Percentiles rank a stretch among this genome's conserved stretches.
Conservation (phyloP, 2,797 vertebrate genomes). For the Simalia tracyae region DNA sequence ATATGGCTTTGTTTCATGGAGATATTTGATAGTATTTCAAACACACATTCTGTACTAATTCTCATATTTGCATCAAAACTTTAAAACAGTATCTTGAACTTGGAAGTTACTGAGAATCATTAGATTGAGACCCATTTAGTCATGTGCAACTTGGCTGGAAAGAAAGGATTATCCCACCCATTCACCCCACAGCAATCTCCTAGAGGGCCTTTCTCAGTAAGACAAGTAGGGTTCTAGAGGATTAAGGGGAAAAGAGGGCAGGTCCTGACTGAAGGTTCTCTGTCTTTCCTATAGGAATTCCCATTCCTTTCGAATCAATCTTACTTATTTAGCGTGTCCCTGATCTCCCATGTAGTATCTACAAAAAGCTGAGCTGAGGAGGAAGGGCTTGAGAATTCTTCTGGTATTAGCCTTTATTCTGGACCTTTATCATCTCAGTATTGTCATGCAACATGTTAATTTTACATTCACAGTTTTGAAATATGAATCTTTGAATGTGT, state of each 20-base stretch:
- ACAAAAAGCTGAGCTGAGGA: not conserved
- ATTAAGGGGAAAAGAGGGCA: too few relatives aligned
- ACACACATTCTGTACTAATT: not conserved
- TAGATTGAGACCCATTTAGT: not conserved
- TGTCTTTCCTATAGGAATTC: not conserved
- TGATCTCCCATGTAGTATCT: not conserved
- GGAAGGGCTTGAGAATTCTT: not conserved
- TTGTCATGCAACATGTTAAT: not conserved
- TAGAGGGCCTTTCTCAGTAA: too few relatives aligned
- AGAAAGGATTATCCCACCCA: too few relatives aligned
- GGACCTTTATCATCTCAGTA: not conserved
- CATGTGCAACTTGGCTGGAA: not conserved
- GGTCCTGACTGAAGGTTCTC: not conserved
- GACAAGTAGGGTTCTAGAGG: too few relatives aligned
- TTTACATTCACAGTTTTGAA: not conserved
- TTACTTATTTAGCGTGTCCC: not conserved
- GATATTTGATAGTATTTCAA: not conserved
- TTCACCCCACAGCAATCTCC: too few relatives aligned
- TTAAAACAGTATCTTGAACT: not conserved
- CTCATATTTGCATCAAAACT: not conserved
- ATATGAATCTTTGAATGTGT: not conserved
- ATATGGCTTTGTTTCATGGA: not conserved
- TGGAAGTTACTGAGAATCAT: not conserved
- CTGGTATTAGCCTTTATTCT: not conserved
- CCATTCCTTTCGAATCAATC: not conserved